Base-by-base conservation (phyloP, 2,888 invertebrate genomes). In the Drosophila differens region DNA sequence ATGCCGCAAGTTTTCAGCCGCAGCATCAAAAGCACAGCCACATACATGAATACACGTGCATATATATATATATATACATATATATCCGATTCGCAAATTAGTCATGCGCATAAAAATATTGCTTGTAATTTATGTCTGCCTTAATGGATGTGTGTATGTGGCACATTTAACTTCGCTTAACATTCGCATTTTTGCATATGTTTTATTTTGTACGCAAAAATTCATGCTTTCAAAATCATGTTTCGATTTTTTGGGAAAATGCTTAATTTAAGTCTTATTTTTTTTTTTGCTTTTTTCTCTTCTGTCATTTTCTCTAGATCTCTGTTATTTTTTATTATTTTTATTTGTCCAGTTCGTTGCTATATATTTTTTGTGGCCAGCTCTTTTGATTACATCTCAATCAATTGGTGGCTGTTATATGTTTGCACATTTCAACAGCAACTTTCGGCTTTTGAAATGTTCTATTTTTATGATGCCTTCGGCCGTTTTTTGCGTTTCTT, bases 321-420 rank as follows among this genome's bases (percentile, higher is more conserved):
- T 51, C 60, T 69, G 55, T 54, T 55, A 59, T 39, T 57, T 58
- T 65, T 61, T 54, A 61, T 54, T 35, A 49, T 76, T 79, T 86
- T 80, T 81, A 70, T 74, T 79, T 66, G 60, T 62, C 55, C 64
- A 63, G 51, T 64, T 73, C 7, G 41, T 53, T 30, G 37, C 14
- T 33, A 4, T 35, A 3, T 57, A 52, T 25, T 10, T 28, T 53
- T 75, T 69, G 41, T 72, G 68, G 70, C 64, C 74, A 76, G 65
- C 68, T 72, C 64, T 79, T 85, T 87, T 83, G 88, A 91, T 91
- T 85, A 91, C 90, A 89, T 89, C 90, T 89, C 91, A 89, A 91
- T 91, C 91, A 89, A 87, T 91, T 88, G 88, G 85, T 76, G 90
- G 83, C 85, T 74, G 81, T 87, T 91, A 91, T 87, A 89, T 87